phyloP scores from a whole-genome alignment of 1,140 invertebrate genomes.

The Micrasema longulum region DNA sequence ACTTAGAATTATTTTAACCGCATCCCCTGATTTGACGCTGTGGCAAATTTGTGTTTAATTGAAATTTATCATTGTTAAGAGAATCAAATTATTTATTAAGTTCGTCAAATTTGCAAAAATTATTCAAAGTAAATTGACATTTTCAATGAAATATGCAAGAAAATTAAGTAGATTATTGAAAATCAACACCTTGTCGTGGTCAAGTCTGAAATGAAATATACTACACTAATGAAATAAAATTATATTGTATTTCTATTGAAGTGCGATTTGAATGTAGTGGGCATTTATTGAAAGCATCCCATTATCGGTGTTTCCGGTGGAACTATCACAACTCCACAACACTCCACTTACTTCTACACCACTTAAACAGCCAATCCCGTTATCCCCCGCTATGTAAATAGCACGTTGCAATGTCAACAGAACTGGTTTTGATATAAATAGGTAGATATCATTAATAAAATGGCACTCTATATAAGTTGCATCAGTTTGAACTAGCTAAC shows the following conservation, averaged over 20 bases:
- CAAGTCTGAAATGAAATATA: too few species aligned
- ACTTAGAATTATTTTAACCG: constrained; percentile 24
- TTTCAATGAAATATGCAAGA: too few species aligned
- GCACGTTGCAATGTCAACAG: constrained; percentile 15
- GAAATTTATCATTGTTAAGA: constrained; percentile 36
- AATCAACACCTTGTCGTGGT: too few species aligned
- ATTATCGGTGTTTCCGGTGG: too few species aligned
- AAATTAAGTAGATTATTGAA: too few species aligned
- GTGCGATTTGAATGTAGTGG: too few species aligned
- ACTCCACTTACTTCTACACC: background rate
- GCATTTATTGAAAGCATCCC: too few species aligned
- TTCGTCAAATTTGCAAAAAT: constrained; percentile 5
- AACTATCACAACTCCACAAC: background rate
- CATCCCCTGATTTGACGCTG: constrained; percentile 28
- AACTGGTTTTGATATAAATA: constrained; percentile 2
- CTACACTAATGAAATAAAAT: too few species aligned
- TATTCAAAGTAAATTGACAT: background rate
- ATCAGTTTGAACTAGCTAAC: constrained; percentile 6
- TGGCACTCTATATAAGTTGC: constrained; percentile 24
- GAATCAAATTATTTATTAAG: constrained; percentile 23
- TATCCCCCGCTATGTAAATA: constrained; percentile 16
- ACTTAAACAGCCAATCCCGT: background rate
- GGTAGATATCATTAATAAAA: constrained; percentile 1
- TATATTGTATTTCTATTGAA: too few species aligned
- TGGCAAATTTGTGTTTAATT: constrained; percentile 24